Evolutionary conservation across 2,113 vertebrate species (phyloP), one percentile per base, ranked within the genome.

Genomic region (Symphodus melops): DNA sequence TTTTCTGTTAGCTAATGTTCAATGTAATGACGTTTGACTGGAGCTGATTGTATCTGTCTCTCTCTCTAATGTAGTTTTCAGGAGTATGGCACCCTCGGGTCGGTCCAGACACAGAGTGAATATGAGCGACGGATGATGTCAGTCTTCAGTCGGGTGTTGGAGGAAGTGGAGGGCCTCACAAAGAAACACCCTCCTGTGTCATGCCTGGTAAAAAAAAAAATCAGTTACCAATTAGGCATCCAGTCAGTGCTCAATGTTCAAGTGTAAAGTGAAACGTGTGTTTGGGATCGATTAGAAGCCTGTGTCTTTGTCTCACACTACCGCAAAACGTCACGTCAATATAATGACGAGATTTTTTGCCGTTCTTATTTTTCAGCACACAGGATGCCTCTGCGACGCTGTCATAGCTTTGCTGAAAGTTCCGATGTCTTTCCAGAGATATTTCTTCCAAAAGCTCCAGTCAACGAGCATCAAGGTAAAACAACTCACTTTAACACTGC

Each of bases 401-500:
- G 96, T 98, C 81, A 97, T 98, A 79, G 96, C 96, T 2, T 77
- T 99, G 93, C 92, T 99, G 85, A 99, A 98, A 85, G 97, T 99
- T 3, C 98, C 98, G 0, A 94, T 99, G 73, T 99, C 97, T 2
- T 96, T 99, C 90, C 97, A 99, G 90, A 97, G 98, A 69, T 98
- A 99, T 79, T 99, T 99, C 63, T 99, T 99, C 90, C 98, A 99
- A 79, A 99, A 99, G 89, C 94, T 99, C 33, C 98, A 99, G 64
- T 98, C 98, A 52, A 99, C 98, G 72, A 99, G 98, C 84, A 99
- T 99, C 72, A 99, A 99, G 95, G 98, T 84, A 79, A 49, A 53
- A 16, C 96, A 91, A 89, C 85, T 41, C 9, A 6, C 44, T 75
- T 55, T 25, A 25, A 25, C 4, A 25, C 25, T 25, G 25, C 25